Conservation (phyloP, 2,888 invertebrate genomes). For the Sinodicranocentrus sp. region DNA sequence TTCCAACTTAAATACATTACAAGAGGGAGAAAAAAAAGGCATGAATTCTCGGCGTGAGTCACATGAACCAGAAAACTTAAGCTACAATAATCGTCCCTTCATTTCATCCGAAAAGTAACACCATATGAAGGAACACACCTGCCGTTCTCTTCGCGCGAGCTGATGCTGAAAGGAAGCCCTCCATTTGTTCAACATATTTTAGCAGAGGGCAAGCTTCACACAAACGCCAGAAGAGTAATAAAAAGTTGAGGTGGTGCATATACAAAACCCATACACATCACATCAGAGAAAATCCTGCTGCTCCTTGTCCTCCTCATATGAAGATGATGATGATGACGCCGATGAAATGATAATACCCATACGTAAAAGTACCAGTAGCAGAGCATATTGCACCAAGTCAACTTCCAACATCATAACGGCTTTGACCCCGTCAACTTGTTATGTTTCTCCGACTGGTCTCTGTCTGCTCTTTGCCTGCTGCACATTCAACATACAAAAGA, state of each 20-base stretch:
- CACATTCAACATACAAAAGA: too few species aligned
- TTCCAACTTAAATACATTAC: background rate
- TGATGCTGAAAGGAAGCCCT: background rate
- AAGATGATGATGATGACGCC: constrained; percentile 24
- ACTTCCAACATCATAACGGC: constrained; percentile 25
- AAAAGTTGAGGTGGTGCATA: background rate
- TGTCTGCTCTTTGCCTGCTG: too few species aligned
- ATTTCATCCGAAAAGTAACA: constrained; percentile 3
- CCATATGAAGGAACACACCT: constrained; percentile 44
- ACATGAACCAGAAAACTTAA: constrained; percentile 9
- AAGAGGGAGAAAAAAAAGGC: background rate
- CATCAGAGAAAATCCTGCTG: background rate
- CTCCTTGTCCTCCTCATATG: background rate
- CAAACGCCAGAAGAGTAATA: background rate
- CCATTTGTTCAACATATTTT: constrained; percentile 44
- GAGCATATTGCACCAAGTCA: constrained; percentile 22
- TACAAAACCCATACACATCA: background rate
- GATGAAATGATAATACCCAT: constrained; percentile 45
- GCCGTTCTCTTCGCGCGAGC: constrained; percentile 17
- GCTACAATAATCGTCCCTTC: constrained; percentile 27
- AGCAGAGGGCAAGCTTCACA: constrained; percentile 7
- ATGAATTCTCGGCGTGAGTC: background rate
- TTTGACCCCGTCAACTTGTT: constrained; percentile 45
- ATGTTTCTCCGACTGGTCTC: constrained; percentile 4
- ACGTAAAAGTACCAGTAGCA: constrained; percentile 29